Base-by-base conservation (phyloP, 2,797 vertebrate genomes). In the Ataeniobius toweri region DNA sequence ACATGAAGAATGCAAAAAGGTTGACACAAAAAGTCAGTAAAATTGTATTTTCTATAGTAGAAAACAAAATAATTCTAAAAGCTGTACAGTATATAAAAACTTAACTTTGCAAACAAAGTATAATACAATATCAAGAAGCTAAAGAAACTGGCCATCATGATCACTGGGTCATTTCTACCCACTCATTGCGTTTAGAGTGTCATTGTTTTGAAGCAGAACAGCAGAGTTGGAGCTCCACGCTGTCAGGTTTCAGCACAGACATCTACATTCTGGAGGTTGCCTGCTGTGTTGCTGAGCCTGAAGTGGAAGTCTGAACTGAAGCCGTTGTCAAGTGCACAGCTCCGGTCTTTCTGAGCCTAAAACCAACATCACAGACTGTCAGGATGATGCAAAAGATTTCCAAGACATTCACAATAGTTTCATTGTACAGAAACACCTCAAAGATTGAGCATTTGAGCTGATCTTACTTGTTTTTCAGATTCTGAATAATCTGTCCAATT, bases 401-500 rank as follows among this genome's bases (percentile, higher is more conserved):
- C 41, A 31, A 58, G 56, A n/a, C 71, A n/a, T 7, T 26, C 22
- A 6, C 31, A 59, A 39, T 28, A 31, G 58, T 28, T 2, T 50
- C 6, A 20, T 20, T 31, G 50, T 16, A 51, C 46, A 28, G 36
- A 41, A 67, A 12, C 18, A 10, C 69, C 48, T 51, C 26, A 71
- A 24, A 26, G 44, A 48, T 10, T 1, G 8, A 44, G 26, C 13
- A 5, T 41, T 61, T 12, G 14, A 12, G 4, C 12, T 72, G 50
- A 51, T 31, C 51, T 74, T 74, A 83, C 81, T 6, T 83, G n/a
- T 51, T 53, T 1, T 24, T 36, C 12, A 50, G 73, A 18, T 28
- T 74, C 20, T 79, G 50, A 9, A 87, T 73, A 14, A 7, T 6
- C 5, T 48, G 16, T 73, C 83, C 86, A 0, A 85, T 13, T 2